These are phyloP conservation scores for Noctua janthe DNA, from an alignment of 2,888 invertebrate genomes.

Conservation along the genomic window DNA sequence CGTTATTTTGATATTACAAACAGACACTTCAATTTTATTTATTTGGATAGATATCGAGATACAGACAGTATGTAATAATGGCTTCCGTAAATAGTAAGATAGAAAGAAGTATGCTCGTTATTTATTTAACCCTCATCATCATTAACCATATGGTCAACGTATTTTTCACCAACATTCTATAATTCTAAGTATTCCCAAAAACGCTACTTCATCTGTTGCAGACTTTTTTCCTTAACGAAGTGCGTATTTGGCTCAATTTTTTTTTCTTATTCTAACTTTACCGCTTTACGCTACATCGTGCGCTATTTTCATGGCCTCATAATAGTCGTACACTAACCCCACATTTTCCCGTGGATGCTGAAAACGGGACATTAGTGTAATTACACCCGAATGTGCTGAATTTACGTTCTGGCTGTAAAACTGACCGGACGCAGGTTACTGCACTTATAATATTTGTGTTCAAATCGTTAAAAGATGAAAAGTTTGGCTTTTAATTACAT, in stretches of 20 bases:
- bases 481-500: neutral
- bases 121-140: neutral
- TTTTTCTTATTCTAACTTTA: neutral
- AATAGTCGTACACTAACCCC: constrained; percentile 34
- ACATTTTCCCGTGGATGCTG: constrained; percentile 47
- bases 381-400: constrained; percentile 52
- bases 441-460: constrained; percentile 11
- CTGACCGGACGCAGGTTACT: constrained; percentile 29
- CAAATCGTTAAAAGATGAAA: constrained; percentile 14
- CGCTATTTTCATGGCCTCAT: constrained; percentile 39
- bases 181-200: no score
- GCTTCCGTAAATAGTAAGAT: neutral
- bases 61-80: neutral
- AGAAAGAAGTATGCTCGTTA: neutral
- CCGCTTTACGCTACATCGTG: neutral
- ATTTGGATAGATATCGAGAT: no score
- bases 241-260: neutral
- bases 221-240: no score
- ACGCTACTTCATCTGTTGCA: no score
- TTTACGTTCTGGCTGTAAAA: constrained; percentile 31
- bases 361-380: constrained; percentile 50
- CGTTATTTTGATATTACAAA: no score
- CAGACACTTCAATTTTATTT: no score
- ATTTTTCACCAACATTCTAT: neutral
- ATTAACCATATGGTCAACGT: neutral